Evolutionary conservation across 2,888 invertebrate genomes (phyloP), one percentile per base, ranked within the genome.

Genomic region (Boloria selene): DNA sequence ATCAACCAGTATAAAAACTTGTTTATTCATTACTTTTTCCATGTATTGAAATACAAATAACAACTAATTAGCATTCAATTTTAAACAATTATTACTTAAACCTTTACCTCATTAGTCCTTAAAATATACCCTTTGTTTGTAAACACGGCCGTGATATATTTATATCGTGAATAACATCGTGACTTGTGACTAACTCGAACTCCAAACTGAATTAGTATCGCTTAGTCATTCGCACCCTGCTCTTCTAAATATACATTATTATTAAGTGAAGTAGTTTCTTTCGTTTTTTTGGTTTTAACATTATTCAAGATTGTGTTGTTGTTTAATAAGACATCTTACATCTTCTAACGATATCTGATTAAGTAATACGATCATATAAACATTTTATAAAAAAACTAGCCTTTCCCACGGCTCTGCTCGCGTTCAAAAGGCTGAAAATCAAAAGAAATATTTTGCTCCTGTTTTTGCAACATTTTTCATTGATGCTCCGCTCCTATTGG

Each of bases 121-220:
- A 51, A 18, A 47, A n/a, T 31, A 61, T 51, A 22, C 38, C 73
- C 66, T 74, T 74, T 78, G 74, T 78, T 76, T 69, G 76, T 77
- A 76, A 78, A 80, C 79, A 78, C 66, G 74, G 69, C 54, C 62
- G 66, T 70, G 73, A 72, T 76, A 77, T 78, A 78, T 76, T 60
- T 72, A 66, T 66, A 53, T 51, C 31, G 71, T 76, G 77, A 79
- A 76, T 77, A 78, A 79, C 72, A 73, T 68, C 67, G 68, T 81
- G 79, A 81, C 75, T 80, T 65, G 67, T 82, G 79, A 82, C 75
- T 80, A 79, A 81, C 73, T 66, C 61, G 70, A 69, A 65, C 68
- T 69, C 72, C 69, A 74, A 59, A 47, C 77, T n/a, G 72, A 81
- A 74, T 79, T 79, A 76, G 79, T 68, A 55, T 17, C 72, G 74